Base-by-base conservation (phyloP, 2,797 vertebrate species). In the Balearica regulorum region DNA sequence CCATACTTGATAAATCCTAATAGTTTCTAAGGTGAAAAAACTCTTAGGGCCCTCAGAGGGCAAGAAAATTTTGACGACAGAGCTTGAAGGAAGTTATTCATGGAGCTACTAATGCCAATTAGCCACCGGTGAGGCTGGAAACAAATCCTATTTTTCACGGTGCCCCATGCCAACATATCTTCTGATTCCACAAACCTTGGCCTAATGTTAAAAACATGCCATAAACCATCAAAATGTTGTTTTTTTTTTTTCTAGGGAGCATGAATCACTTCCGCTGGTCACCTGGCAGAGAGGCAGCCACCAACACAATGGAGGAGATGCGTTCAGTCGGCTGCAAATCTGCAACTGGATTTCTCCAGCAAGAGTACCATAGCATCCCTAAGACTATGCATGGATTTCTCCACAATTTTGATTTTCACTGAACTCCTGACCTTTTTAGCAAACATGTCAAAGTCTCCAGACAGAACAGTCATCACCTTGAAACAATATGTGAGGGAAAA, bases 361-460 rank as follows among this genome's bases (percentile, higher is more conserved):
- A 2, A 92, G 70, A 91, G 87, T 85, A 92, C 81, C 12, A 43
- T 3, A 1, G 57, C 39, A 85, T 94, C 87, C 49, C 20, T 28
- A 49, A 41, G 24, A 62, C 61, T 14, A 48, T 0, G 2, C 37
- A 64, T 0, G 6, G 84, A 68, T 78, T 96, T 91, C 79, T 87
- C 88, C 84, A 90, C 73, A 60, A 51, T 65, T 71, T 94, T 35
- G 62, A 96, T 96, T 96, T 76, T 29, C 39, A 46, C 10, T 96
- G 97, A 98, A 98, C 97, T 98, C 91, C 90, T 97, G 97, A 98
- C 97, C 97, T 97, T 95, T 89, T 94, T 90, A 93, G 95, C 94
- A 96, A 97, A 94, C 94, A 93, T 82, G 95, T 95, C 93, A 91
- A 93, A 96, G 83, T 90, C 86, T 97, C 96, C 94, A 96, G 95